Evolutionary conservation across 2,888 invertebrate species (phyloP).

Genomic region (Apomyelois bistriatella): DNA sequence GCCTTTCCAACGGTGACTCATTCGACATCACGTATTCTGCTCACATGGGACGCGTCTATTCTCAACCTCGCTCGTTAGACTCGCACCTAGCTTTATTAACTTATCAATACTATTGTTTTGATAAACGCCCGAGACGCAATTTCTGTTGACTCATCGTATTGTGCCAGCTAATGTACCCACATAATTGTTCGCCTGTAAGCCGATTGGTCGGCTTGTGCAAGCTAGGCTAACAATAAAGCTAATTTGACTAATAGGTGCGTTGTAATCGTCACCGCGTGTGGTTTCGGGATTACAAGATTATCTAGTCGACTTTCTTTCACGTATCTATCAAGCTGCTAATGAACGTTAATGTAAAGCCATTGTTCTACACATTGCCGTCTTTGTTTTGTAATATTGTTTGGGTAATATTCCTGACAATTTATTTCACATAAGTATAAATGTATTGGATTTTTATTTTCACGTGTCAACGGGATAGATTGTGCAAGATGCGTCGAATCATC

Average conservation of each 20-base stretch:
- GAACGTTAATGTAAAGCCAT: slow-evolving; percentile 63
- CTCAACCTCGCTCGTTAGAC: slow-evolving; percentile 68
- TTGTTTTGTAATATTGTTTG: slow-evolving; percentile 19
- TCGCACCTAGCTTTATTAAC: slow-evolving; percentile 74
- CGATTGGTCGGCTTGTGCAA: slow-evolving; percentile 68
- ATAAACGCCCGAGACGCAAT: slow-evolving; percentile 71
- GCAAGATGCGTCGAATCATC: slow-evolving; percentile 19
- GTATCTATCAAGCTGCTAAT: slow-evolving; percentile 53
- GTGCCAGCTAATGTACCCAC: slow-evolving; percentile 59
- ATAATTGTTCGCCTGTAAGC: slow-evolving; percentile 75
- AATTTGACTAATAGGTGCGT: slow-evolving; percentile 80
- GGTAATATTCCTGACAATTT: not conserved
- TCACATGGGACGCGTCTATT: slow-evolving; percentile 55
- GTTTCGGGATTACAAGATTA: slow-evolving; percentile 71
- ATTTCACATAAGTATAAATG: not conserved
- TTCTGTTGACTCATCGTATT: slow-evolving; percentile 76
- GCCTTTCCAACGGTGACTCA: slow-evolving; percentile 53
- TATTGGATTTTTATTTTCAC: slow-evolving; percentile 8
- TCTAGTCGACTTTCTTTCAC: slow-evolving; percentile 53
- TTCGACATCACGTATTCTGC: slow-evolving; percentile 59
- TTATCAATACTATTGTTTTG: slow-evolving; percentile 80
- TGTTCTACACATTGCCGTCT: slow-evolving; percentile 59
- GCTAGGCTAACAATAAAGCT: slow-evolving; percentile 73
- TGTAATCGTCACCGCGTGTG: slow-evolving; percentile 78
- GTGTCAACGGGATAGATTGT: slow-evolving; percentile 14